Evolutionary conservation across 2,888 invertebrate species (phyloP), one percentile per base, ranked within the genome.

Genomic region (Troilus luridus): DNA sequence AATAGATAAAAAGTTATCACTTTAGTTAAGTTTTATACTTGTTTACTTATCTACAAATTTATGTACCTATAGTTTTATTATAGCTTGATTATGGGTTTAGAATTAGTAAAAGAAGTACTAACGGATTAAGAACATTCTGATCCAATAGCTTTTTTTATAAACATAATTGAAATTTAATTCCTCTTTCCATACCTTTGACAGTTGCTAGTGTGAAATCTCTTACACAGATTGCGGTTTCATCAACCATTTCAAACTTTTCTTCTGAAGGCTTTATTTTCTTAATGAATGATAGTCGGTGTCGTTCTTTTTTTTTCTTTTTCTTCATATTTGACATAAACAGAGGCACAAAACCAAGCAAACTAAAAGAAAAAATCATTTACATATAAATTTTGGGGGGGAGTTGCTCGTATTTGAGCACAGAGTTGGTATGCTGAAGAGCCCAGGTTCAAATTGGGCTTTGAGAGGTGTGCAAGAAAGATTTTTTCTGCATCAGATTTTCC

Each of bases 271-370:
- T 67, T 67, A 24, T 67, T 67, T 67, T 67, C 8, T 27, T 27
- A 12, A 27, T 67, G 14, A 41, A 77, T 41, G 72, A 77, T 1
- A 14, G 14, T 77, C 27, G 17, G 17, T 17, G 72, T 14, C 24
- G 67, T 41, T 77, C 41, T 19, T 77, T 77, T 17, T 77, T 41
- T 19, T 41, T 77, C 17, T 77, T 41, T 17, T 77, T 77, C 17
- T 77, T 77, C 41, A 77, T 17, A 41, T 7, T 17, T 41, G 27
- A 27, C 72, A 77, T 41, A 41, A 77, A 1, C 17, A 77, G 2
- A 9, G 72, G 72, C 8, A 77, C 72, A 77, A 77, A 77, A 41
- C 72, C 72, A 77, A 77, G 72, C 41, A 77, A 77, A 77, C 72
- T 77, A 9, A 41, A 77, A 77, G 27, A 67, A 14, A 41, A 19